Conservation (phyloP, 2,797 vertebrate genomes). For the Catharus ustulatus region DNA sequence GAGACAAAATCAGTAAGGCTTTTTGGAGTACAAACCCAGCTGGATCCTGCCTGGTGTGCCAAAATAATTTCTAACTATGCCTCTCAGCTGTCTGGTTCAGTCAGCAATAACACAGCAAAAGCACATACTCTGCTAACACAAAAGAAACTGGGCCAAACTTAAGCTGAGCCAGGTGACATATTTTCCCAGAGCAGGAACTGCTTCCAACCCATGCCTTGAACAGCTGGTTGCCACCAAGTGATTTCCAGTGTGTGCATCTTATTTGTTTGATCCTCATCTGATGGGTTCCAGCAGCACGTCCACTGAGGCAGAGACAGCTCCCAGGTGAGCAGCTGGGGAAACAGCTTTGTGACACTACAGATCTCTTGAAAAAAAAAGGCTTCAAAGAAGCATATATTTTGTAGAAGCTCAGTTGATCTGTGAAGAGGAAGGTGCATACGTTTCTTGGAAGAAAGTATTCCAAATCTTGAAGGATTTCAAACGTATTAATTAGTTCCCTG, state of each 20-base stretch:
- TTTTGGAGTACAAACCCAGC: background rate
- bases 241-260: background rate
- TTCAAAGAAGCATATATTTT: background rate
- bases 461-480: background rate
- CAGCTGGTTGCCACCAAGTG: background rate
- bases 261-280: background rate
- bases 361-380: background rate
- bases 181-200: background rate
- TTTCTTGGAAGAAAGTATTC: background rate
- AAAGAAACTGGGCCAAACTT: background rate
- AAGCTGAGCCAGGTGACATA: background rate
- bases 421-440: background rate
- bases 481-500: background rate
- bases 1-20: background rate
- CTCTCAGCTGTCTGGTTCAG: background rate
- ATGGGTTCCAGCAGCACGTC: background rate
- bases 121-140: fast-evolving
- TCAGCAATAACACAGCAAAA: background rate
- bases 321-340: background rate
- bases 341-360: background rate
- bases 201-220: background rate
- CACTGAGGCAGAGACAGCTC: fast-evolving
- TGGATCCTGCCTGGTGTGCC: background rate
- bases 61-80: background rate
- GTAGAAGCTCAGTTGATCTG: background rate